Conservation (phyloP, 2,888 invertebrate species). For the Drosophila anomelani region DNA sequence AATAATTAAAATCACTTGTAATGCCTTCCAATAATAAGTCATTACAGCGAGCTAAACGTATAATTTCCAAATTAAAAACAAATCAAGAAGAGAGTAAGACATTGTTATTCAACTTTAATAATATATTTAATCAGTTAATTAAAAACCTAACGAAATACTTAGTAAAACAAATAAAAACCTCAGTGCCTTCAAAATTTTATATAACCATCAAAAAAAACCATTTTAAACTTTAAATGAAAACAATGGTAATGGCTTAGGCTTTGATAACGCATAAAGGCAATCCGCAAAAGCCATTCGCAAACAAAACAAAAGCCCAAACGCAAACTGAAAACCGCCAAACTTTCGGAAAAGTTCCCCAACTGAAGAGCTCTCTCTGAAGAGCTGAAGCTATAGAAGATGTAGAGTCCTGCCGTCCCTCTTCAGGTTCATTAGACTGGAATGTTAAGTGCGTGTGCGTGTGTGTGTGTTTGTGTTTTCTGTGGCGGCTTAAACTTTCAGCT, state of each 20-base stretch:
- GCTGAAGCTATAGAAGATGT: constrained; percentile 1
- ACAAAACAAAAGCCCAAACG: constrained; percentile 19
- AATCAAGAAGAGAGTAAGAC: neutral
- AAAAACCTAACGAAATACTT: too few relatives aligned
- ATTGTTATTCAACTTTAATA: too few relatives aligned
- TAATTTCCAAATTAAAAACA: neutral
- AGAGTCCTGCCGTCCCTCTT: constrained; percentile 6
- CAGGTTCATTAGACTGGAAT: constrained; percentile 54
- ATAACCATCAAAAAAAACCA: neutral
- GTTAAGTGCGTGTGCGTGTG: constrained; percentile 34
- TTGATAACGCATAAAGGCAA: constrained; percentile 27
- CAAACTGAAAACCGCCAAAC: constrained; percentile 27
- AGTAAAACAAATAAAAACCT: neutral
- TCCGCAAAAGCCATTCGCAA: constrained; percentile 16
- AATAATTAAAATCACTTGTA: neutral
- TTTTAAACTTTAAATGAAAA: constrained; percentile 7
- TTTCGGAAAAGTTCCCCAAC: constrained; percentile 11
- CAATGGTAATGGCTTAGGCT: constrained; percentile 12
- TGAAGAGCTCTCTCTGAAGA: neutral
- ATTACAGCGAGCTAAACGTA: neutral
- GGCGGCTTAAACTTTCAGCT: constrained; percentile 48
- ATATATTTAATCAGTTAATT: too few relatives aligned
- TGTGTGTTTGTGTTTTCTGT: constrained; percentile 6
- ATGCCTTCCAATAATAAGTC: neutral
- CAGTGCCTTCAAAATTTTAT: neutral